Base-by-base conservation (phyloP, 2,888 invertebrate genomes). In the Zygaena filipendulae region DNA sequence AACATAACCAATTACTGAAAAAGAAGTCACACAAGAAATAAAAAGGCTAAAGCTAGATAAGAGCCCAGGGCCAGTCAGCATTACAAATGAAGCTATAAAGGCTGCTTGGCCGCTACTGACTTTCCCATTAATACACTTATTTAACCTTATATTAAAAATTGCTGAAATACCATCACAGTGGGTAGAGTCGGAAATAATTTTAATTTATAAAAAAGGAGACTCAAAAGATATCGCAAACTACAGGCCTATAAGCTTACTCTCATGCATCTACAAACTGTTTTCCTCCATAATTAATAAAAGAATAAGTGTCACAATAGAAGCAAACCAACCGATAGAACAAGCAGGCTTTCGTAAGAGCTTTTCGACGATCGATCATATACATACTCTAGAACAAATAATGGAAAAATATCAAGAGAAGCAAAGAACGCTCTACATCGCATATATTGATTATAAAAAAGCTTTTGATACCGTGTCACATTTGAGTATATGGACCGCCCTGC, bases 231-330 rank as follows among this genome's bases (percentile, higher is more conserved):
- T 35, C 6, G 21, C 21, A 11, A 40, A 37, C 23, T 38, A 40
- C 20, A 35, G 35, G 16, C 41, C 36, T 5, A 41, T 40, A 24
- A 40, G 36, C 23, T 21, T 36, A 24, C 28, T 39, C n/a, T 23
- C 30, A 13, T 19, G 19, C n/a, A 8, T 33, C 5, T 41, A 39
- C 27, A 41, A 37, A 32, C 13, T 41, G 6, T 41, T 38, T 11
- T 31, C 36, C 5, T 25, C 36, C 3, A 28, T 36, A 1, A 29
- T 40, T 4, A 25, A 30, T 11, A 27, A 32, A 27, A 35, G 32
- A 36, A 30, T 33, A 23, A 30, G 32, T 16, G n/a, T 10, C 10
- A 25, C 13, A 30, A 3, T 35, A 21, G 32, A 35, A 30, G 14
- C 21, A 11, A 21, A 13, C 3, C 41, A 37, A 28, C 39, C 36